Conservation (phyloP, 2,113 vertebrate species). For the Ahaetulla prasina region DNA sequence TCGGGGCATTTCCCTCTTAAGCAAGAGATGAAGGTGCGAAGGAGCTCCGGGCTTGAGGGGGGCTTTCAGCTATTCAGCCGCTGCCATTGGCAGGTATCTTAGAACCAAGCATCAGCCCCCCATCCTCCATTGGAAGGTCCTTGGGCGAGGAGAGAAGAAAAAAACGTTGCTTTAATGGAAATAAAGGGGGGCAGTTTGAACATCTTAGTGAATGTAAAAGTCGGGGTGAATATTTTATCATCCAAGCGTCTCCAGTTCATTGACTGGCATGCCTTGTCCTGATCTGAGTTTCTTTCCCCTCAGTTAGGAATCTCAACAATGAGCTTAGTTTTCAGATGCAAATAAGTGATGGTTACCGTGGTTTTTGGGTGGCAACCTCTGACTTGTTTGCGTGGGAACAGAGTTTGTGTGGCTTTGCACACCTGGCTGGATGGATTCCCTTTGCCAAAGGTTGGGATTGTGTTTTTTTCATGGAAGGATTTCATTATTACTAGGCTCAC, state of each 20-base stretch:
- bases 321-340: not conserved
- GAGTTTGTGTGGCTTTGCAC: not conserved
- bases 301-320: conserved; percentile 13
- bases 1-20: not conserved
- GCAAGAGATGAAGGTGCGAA: not conserved
- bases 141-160: not conserved
- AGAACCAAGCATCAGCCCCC: not conserved
- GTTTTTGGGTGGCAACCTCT: not conserved
- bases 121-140: not conserved
- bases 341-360: not conserved
- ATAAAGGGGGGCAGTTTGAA: not conserved
- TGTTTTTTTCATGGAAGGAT: not conserved
- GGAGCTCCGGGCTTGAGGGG: not conserved
- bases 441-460: not conserved
- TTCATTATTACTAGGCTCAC: not conserved
- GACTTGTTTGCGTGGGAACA: not conserved
- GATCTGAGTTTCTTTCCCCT: not conserved
- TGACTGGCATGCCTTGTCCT: conserved; percentile 1
- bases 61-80: not conserved
- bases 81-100: too few species aligned
- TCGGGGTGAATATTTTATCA: conserved; percentile 17
- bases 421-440: not conserved
- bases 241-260: not conserved
- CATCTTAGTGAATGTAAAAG: conserved; percentile 10
- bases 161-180: not conserved